phyloP scores from a whole-genome alignment of 2,113 vertebrate genomes.

The Columba janthina region DNA sequence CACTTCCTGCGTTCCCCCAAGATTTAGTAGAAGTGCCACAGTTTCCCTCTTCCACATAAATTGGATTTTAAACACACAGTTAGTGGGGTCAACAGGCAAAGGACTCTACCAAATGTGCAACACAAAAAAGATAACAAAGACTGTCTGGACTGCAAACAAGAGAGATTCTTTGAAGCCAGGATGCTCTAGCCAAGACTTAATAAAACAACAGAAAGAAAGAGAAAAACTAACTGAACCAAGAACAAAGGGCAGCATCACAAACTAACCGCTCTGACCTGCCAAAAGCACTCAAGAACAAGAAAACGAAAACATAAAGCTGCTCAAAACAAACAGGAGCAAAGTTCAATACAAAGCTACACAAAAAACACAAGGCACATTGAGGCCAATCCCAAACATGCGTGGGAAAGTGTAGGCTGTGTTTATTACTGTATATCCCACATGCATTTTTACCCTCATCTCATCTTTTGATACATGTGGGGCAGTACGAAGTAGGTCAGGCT shows the following conservation, averaged over 20 bases:
- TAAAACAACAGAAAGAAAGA: slow-evolving; percentile 42
- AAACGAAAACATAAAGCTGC: slow-evolving; percentile 18
- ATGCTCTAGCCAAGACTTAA: slow-evolving; percentile 14
- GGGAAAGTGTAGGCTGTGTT: background rate
- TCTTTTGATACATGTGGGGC: background rate
- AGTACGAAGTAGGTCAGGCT: background rate
- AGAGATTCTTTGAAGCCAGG: slow-evolving; percentile 28
- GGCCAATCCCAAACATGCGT: background rate
- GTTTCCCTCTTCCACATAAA: background rate
- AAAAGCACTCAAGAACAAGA: slow-evolving; percentile 22
- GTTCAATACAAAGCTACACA: background rate
- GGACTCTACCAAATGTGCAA: background rate
- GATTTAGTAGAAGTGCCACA: background rate
- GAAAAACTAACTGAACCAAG: slow-evolving; percentile 18
- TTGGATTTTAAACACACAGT: background rate
- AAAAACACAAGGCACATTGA: background rate
- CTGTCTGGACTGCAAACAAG: background rate
- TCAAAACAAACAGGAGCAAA: slow-evolving; percentile 38
- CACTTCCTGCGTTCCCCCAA: background rate
- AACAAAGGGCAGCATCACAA: slow-evolving; percentile 26
- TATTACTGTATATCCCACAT: background rate
- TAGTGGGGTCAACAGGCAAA: slow-evolving; percentile 31
- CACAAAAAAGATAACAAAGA: background rate
- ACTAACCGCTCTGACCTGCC: background rate
- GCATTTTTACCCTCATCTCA: background rate